A percentile compares a stretch with the other conserved stretches of the same genome.
phyloP scores from a whole-genome alignment of 1,140 invertebrate genomes.

The Palaemon carinicauda region DNA sequence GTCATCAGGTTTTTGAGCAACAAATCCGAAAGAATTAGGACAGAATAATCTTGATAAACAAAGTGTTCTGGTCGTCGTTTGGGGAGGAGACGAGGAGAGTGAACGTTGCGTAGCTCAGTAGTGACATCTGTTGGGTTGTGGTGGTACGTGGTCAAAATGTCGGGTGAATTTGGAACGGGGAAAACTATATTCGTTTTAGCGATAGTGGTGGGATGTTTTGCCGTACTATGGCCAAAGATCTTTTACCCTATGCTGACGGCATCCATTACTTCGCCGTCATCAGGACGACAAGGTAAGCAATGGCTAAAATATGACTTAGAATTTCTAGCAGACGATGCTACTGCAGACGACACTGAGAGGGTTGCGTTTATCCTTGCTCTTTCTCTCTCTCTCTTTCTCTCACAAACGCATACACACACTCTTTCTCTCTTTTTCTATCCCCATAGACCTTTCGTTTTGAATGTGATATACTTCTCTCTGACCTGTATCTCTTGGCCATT shows the following conservation, averaged over 20 bases:
- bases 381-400: background rate
- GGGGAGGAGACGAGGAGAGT: background rate
- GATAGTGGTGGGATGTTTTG: constrained; percentile 92
- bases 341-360: constrained; percentile 26
- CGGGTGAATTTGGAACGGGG: constrained; percentile 77
- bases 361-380: background rate
- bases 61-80: background rate
- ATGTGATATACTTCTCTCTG: background rate
- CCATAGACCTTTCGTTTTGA: background rate
- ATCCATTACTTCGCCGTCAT: constrained; percentile 61
- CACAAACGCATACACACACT: no score
- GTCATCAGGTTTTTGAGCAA: no score
- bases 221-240: constrained; percentile 92
- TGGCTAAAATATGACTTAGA: background rate
- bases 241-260: constrained; percentile 88
- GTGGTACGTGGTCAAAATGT: constrained; percentile 60
- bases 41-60: background rate
- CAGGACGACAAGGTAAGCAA: constrained; percentile 34
- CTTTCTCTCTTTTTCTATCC: background rate
- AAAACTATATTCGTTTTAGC: constrained; percentile 88
- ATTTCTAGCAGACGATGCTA: constrained; percentile 24
- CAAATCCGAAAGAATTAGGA: background rate
- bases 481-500: background rate
- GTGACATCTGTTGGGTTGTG: constrained; percentile 36
- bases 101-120: background rate